These are phyloP conservation scores for Tipula lateralis DNA, from an alignment of 2,888 invertebrate species.

Conservation along the genomic window DNA sequence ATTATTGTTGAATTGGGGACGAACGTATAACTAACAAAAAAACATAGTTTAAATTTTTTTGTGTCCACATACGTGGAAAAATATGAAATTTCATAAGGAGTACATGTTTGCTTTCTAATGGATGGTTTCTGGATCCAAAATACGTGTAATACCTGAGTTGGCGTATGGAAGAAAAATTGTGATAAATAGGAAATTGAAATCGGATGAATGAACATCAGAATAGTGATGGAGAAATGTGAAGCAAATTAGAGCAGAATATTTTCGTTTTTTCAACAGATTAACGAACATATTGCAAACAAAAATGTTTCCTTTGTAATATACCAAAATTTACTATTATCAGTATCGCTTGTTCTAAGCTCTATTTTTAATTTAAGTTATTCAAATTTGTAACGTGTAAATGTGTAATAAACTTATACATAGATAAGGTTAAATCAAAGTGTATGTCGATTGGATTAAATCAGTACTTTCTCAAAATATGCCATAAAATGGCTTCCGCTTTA, in stretches of 20 bases:
- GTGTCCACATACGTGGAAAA: background rate
- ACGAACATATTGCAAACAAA: no score
- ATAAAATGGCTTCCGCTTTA: no score
- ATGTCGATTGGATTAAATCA: no score
- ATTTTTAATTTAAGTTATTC: no score
- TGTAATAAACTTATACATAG: no score
- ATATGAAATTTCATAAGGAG: background rate
- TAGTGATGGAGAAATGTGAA: background rate
- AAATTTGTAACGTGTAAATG: no score
- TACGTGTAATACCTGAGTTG: background rate
- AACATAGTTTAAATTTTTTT: background rate
- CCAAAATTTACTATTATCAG: no score
- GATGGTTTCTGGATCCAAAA: background rate
- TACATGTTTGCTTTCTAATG: background rate
- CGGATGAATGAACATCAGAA: background rate
- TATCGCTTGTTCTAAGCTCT: no score
- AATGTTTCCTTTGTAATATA: no score
- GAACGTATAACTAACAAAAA: background rate
- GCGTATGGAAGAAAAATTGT: background rate
- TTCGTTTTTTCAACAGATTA: background rate
- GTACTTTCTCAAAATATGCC: no score
- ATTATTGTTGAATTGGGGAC: background rate
- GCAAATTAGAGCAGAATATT: background rate
- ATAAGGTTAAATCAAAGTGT: no score
- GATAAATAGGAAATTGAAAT: background rate